These are phyloP conservation scores for Lasaia peninsularis DNA, from an alignment of 1,140 invertebrate genomes.

Conservation along the genomic window DNA sequence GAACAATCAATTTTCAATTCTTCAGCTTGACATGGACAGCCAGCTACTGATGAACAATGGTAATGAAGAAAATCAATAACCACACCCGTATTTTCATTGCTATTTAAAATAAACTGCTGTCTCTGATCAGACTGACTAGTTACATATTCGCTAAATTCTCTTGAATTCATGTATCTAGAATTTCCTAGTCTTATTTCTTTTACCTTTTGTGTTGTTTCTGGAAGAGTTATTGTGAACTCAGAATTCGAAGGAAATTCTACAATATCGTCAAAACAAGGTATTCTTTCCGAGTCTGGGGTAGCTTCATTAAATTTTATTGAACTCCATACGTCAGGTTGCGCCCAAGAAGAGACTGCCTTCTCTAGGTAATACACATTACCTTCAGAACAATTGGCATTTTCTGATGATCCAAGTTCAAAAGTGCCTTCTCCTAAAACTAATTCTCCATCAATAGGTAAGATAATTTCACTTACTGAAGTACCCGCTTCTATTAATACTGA, in stretches of 20 bases:
- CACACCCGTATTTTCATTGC: conserved; percentile 26
- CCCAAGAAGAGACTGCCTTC: conserved; percentile 39
- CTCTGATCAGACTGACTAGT: conserved; percentile 12
- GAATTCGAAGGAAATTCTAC: conserved; percentile 43
- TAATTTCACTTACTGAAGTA: conserved; percentile 35
- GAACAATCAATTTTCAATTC: conserved; percentile 44
- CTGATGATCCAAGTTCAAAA: conserved; percentile 38
- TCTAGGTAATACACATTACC: conserved; percentile 47
- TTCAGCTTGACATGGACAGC: conserved; percentile 53
- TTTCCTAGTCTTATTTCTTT: conserved; percentile 32
- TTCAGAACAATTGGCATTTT: conserved; percentile 43
- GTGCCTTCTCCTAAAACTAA: conserved; percentile 40
- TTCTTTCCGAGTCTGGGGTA: conserved; percentile 57
- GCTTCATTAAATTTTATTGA: conserved; percentile 58
- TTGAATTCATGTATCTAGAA: conserved; percentile 22
- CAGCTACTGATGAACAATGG: conserved; percentile 37
- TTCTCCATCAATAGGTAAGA: conserved; percentile 53
- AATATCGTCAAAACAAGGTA: conserved; percentile 56
- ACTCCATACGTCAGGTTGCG: conserved; percentile 53
- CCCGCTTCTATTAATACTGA: conserved; percentile 39
- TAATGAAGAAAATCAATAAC: conserved; percentile 14
- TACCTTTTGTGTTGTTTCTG: conserved; percentile 36
- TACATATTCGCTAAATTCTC: conserved; percentile 20
- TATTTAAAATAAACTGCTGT: conserved; percentile 43
- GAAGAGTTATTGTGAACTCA: conserved; percentile 39